phyloP scores from a whole-genome alignment of 2,797 vertebrate genomes.

The Phoeniculus purpureus region DNA sequence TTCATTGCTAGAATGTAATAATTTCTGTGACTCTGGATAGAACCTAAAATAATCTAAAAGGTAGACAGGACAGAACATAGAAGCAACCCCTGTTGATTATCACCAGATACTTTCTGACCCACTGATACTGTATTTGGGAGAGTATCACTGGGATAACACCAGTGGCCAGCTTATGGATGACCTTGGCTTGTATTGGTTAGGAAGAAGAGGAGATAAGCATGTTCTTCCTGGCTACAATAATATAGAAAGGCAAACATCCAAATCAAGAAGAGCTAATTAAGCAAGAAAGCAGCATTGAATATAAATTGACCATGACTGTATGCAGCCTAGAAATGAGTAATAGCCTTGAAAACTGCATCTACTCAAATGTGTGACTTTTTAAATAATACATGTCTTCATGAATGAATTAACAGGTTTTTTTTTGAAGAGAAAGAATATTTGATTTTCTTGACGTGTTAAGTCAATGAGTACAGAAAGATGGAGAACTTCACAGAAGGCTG shows the following conservation, averaged over 20 bases:
- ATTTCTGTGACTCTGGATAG: neutral
- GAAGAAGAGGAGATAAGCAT: neutral
- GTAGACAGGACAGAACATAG: neutral
- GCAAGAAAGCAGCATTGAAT: constrained; percentile 22
- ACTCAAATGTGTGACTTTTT: constrained; percentile 36
- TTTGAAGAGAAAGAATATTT: constrained; percentile 56
- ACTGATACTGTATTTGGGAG: neutral
- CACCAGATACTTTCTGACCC: neutral
- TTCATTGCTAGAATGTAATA: neutral
- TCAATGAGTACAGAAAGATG: constrained; percentile 12
- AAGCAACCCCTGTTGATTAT: neutral
- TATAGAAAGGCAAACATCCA: neutral
- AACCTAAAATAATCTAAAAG: neutral
- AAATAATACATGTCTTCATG: constrained; percentile 65
- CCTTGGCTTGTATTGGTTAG: neutral
- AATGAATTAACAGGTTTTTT: constrained; percentile 59
- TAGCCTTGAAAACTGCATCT: constrained; percentile 27
- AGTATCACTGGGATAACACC: neutral
- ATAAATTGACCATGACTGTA: constrained; percentile 30
- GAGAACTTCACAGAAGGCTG: constrained; percentile 43
- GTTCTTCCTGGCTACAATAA: neutral
- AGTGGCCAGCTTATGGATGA: neutral
- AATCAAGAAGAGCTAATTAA: constrained; percentile 31
- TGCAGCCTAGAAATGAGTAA: constrained; percentile 1
- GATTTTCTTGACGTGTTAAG: constrained; percentile 42